phyloP scores from a whole-genome alignment of 2,888 invertebrate species.

The Carpatolechia fugitivella region DNA sequence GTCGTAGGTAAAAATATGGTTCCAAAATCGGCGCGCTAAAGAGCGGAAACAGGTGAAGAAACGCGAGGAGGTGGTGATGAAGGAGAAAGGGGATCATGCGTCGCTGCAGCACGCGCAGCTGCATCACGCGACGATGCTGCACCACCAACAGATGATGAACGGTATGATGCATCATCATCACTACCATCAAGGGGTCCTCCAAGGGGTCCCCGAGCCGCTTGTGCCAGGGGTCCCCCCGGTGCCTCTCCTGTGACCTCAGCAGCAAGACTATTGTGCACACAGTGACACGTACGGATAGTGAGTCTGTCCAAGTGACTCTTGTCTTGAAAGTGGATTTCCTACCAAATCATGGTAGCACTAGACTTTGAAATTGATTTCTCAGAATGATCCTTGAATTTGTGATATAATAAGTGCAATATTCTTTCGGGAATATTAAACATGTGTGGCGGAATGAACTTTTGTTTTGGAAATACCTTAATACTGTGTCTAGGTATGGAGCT shows the following conservation, averaged over 20 bases:
- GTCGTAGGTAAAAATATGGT: conserved; percentile 86
- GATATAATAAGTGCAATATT: conserved; percentile 65
- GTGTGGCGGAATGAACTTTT: conserved; percentile 1
- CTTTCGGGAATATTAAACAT: conserved; percentile 39
- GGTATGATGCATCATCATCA: conserved; percentile 76
- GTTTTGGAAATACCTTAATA: conserved; percentile 30
- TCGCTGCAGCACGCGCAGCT: conserved; percentile 72
- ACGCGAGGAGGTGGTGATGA: conserved; percentile 84
- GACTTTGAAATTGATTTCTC: not conserved
- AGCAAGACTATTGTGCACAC: conserved; percentile 52
- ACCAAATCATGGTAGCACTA: conserved; percentile 11
- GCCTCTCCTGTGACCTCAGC: conserved; percentile 74
- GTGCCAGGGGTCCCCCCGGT: conserved; percentile 68
- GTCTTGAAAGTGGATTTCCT: conserved; percentile 24
- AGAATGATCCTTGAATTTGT: conserved; percentile 42
- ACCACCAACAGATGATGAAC: conserved; percentile 77
- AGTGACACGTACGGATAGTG: conserved; percentile 46
- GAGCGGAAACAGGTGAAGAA: conserved; percentile 94
- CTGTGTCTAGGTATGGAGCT: conserved; percentile 39
- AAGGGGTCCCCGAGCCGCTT: conserved; percentile 73
- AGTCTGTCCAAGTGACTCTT: conserved; percentile 21
- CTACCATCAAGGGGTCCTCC: conserved; percentile 73
- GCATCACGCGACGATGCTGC: conserved; percentile 76
- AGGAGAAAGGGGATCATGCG: conserved; percentile 78
- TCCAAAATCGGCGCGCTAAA: conserved; percentile 96